Evolutionary conservation across 92 coral and sea anemone genomes (phyloP).

Genomic region (Bergia puertoricense): DNA sequence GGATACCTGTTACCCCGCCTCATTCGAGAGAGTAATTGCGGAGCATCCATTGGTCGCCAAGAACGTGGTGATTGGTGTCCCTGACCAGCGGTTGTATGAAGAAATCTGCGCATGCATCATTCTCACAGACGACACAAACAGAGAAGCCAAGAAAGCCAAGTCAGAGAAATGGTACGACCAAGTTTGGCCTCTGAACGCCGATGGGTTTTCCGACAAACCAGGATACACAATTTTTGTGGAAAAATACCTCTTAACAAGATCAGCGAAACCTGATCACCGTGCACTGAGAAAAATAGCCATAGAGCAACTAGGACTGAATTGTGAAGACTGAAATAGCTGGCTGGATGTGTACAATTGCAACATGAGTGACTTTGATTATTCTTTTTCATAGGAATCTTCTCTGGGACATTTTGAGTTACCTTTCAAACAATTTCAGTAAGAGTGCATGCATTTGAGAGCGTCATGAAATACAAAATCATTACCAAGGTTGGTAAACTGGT

Average conservation of each 20-base stretch:
- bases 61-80: conserved; percentile 43
- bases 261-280: conserved; percentile 42
- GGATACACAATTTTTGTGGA: conserved; percentile 32
- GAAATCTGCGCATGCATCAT: conserved; percentile 39
- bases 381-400: too few relatives aligned
- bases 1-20: conserved; percentile 42
- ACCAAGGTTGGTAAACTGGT: too few relatives aligned
- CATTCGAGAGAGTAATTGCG: conserved; percentile 39
- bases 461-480: too few relatives aligned
- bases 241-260: background rate
- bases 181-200: conserved; percentile 38
- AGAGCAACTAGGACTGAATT: conserved; percentile 25
- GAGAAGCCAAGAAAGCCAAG: conserved; percentile 34
- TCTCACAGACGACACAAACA: background rate
- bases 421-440: too few relatives aligned
- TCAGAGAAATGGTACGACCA: conserved; percentile 39
- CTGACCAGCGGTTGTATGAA: conserved; percentile 51
- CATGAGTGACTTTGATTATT: background rate
- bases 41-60: conserved; percentile 40
- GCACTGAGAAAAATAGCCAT: conserved; percentile 35
- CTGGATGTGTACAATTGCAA: background rate
- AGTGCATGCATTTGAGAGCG: too few relatives aligned
- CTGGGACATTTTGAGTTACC: too few relatives aligned
- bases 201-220: conserved; percentile 45
- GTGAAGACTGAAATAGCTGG: background rate